Evolutionary conservation across 2,113 vertebrate genomes (phyloP).

Genomic region (Barnardius zonarius): DNA sequence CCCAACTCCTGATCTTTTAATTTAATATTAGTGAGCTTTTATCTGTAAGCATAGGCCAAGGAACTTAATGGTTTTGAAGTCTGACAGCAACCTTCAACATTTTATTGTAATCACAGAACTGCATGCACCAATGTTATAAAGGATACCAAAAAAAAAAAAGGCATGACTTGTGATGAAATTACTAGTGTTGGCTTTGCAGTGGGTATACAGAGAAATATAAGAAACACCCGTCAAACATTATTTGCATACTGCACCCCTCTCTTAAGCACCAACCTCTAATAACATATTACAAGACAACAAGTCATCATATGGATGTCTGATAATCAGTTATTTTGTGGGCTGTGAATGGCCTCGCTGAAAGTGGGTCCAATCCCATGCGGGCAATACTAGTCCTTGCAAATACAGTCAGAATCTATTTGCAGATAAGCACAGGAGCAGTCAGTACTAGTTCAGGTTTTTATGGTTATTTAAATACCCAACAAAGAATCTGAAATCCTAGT

Average conservation of each 20-base stretch:
- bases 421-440: slow-evolving; percentile 28
- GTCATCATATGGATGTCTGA: neutral
- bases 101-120: neutral
- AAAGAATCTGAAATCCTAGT: neutral
- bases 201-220: neutral
- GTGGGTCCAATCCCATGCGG: neutral
- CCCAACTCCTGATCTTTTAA: neutral
- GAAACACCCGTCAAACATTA: neutral
- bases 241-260: neutral
- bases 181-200: neutral
- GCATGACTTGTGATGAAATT: neutral
- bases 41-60: neutral
- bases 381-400: neutral
- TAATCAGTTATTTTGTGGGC: slow-evolving; percentile 33
- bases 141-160: neutral
- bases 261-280: slow-evolving; percentile 4
- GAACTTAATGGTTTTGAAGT: neutral
- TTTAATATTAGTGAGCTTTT: neutral
- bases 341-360: neutral
- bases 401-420: slow-evolving; percentile 6
- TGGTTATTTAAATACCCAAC: neutral
- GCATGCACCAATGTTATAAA: neutral
- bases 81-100: neutral
- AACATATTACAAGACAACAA: neutral
- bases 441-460: slow-evolving; percentile 9